A percentile compares a stretch with the other conserved stretches of the same genome.
Conservation (phyloP, 2,113 vertebrate genomes). For the Hypomesus transpacificus region DNA sequence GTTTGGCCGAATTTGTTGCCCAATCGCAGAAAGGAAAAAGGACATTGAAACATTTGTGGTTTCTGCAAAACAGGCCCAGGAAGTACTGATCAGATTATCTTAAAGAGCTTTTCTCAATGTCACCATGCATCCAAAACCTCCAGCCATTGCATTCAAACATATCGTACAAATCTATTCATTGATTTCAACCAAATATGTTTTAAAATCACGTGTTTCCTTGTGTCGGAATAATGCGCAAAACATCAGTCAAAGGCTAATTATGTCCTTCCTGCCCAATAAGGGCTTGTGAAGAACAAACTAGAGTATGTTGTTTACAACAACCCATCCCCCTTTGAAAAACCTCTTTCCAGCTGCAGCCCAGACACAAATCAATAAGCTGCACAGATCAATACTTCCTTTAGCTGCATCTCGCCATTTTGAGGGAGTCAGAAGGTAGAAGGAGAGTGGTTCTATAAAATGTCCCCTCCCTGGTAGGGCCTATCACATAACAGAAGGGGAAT, state of each 20-base stretch:
- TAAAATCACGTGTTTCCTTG: no score
- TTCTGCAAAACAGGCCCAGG: neutral
- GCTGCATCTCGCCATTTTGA: conserved; percentile 60
- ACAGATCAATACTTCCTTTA: conserved; percentile 62
- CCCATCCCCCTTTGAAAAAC: conserved; percentile 38
- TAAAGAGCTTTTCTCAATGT: no score
- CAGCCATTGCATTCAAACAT: no score
- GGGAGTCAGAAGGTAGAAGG: neutral
- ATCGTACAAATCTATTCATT: no score
- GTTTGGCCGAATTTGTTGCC: neutral
- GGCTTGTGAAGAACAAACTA: no score
- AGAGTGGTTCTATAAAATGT: neutral
- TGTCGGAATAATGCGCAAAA: no score
- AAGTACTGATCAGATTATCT: no score
- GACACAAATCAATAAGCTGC: conserved; percentile 58
- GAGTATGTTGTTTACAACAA: conserved; percentile 5
- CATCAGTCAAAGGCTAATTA: no score
- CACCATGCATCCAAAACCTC: no score
- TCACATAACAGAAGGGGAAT: neutral
- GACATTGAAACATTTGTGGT: neutral
- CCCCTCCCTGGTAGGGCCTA: neutral
- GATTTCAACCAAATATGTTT: no score
- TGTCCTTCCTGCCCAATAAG: no score
- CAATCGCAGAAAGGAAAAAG: neutral
- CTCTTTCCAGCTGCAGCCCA: conserved; percentile 40